Conservation (phyloP, 2,888 invertebrate genomes). For the Nomada hirtipes region DNA sequence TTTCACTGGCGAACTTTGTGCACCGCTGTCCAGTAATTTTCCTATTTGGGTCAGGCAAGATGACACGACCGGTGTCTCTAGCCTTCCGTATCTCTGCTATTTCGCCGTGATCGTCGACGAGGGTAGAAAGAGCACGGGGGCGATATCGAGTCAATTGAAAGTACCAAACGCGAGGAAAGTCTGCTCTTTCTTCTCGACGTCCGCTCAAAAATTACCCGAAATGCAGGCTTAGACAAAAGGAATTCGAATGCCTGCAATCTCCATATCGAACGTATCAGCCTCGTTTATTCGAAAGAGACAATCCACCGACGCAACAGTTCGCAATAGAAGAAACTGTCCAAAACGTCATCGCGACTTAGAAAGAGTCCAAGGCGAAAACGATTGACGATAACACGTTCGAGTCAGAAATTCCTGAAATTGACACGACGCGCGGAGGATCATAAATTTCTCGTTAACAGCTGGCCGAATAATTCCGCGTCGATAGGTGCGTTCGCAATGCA, state of each 20-base stretch:
- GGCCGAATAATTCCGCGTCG: conserved; percentile 18
- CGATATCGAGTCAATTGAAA: conserved; percentile 65
- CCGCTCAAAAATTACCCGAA: conserved; percentile 46
- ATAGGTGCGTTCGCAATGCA: conserved; percentile 4
- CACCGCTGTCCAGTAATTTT: conserved; percentile 56
- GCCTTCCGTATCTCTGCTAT: conserved; percentile 34
- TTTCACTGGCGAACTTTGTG: conserved; percentile 45
- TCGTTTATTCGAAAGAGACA: conserved; percentile 44
- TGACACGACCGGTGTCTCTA: conserved; percentile 48
- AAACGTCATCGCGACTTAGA: no score
- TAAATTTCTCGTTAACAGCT: conserved; percentile 18
- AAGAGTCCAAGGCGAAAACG: no score
- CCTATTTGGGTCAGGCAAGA: conserved; percentile 58
- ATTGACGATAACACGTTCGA: not conserved
- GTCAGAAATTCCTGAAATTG: not conserved
- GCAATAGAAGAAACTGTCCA: no score
- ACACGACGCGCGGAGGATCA: not conserved
- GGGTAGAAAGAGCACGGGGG: conserved; percentile 23
- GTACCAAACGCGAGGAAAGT: conserved; percentile 55
- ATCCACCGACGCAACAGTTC: conserved; percentile 17
- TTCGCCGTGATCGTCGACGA: conserved; percentile 28
- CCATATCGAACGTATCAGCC: conserved; percentile 34
- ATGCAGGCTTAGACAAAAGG: conserved; percentile 4
- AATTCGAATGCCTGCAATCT: conserved; percentile 17
- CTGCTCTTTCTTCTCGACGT: conserved; percentile 49